phyloP scores from a whole-genome alignment of 2,797 vertebrate species.

The Vireo griseus region DNA sequence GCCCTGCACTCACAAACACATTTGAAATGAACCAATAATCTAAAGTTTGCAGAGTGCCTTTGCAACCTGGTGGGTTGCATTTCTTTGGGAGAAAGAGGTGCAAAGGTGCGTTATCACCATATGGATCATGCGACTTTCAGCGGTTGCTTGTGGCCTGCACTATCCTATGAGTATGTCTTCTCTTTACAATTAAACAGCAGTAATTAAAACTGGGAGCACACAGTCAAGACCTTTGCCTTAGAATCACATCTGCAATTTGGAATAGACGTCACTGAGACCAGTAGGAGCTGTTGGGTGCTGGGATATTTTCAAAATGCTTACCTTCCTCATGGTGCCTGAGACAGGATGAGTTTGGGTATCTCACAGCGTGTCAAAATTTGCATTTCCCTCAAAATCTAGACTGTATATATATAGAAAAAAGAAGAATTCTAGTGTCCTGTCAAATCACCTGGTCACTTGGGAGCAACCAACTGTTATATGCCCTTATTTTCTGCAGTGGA shows the following conservation, averaged over 20 bases:
- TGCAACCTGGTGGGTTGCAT: rapidly evolving
- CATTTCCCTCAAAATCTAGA: background rate
- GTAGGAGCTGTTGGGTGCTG: background rate
- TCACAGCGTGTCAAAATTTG: rapidly evolving
- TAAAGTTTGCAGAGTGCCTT: background rate
- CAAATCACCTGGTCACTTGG: background rate
- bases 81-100: background rate
- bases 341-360: background rate
- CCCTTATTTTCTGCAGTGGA: background rate
- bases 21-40: background rate
- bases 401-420: background rate
- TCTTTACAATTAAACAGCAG: background rate
- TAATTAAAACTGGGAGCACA: background rate
- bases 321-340: background rate
- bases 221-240: background rate
- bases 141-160: background rate
- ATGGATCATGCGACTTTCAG: rapidly evolving
- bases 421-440: background rate
- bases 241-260: background rate
- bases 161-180: background rate
- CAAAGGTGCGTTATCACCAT: rapidly evolving
- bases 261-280: background rate
- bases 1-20: background rate
- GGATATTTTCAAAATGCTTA: background rate
- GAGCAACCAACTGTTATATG: background rate